Evolutionary conservation across 2,888 invertebrate species (phyloP), one percentile per base, ranked within the genome.

Genomic region (Myopa tessellatipennis): DNA sequence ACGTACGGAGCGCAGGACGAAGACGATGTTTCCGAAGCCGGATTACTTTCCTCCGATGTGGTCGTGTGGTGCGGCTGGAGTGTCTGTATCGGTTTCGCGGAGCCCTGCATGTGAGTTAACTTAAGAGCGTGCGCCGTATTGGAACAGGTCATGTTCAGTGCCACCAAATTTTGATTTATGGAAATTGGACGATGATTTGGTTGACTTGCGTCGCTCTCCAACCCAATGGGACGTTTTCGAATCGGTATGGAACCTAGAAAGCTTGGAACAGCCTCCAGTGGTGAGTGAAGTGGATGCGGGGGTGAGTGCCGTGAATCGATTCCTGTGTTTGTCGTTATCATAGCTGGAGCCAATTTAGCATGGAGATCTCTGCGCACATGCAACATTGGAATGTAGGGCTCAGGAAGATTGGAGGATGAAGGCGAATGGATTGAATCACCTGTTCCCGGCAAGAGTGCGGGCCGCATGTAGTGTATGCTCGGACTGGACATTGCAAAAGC

Each of bases 361-460:
- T 94, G 92, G 61, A 95, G 90, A 86, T 95, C 95, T 85, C 95
- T 90, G 73, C 95, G 91, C 77, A 95, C 95, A 85, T 95, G 95
- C 63, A 95, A 87, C 83, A 92, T 91, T 16, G 92, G 93, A 85
- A 90, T 84, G 77, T 88, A 89, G n/a, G 89, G 87, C 80, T 90
- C 89, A 0, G 85, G 87, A 2, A 83, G 83, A 77, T 84, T 84
- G 6, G 81, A 81, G 7, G 85, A 87, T 81, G 89, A 83, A 78
- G 90, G 82, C 8, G 83, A 83, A 71, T 83, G 82, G 45, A 83
- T 84, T 6, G 83, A 80, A 16, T 84, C 84, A 5, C 80, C 82
- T 1, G 82, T 71, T 2, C 82, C 82, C 1, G 81, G 79, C 55
- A 78, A 69, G 16, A 83, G 55, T 0, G 83, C 79, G 2, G 82